Conservation (phyloP, 2,113 vertebrate genomes). For the Albula goreensis region DNA sequence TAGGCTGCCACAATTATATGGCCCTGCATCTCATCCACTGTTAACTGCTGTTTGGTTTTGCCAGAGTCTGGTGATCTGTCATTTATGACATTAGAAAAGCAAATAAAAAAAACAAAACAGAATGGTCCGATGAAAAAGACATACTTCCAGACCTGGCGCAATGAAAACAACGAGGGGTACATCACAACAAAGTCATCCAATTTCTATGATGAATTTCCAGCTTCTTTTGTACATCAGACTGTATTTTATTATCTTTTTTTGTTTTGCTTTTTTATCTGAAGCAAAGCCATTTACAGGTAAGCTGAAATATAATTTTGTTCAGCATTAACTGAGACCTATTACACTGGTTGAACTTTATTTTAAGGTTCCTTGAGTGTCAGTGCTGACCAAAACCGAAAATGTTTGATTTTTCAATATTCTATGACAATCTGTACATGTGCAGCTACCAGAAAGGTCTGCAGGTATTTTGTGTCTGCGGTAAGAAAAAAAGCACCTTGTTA, state of each 20-base stretch:
- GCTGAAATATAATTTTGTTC: background rate
- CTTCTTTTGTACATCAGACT: constrained; percentile 60
- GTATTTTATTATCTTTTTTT: constrained; percentile 40
- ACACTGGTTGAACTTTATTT: background rate
- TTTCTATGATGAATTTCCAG: constrained; percentile 32
- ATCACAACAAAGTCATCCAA: constrained; percentile 32
- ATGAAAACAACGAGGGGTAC: constrained; percentile 18
- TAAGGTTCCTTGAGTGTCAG: background rate
- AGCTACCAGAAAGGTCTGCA: constrained; percentile 36
- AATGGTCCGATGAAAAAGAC: background rate
- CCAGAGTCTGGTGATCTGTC: background rate
- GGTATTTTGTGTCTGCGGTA: constrained; percentile 33
- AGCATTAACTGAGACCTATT: background rate
- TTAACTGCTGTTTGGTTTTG: background rate
- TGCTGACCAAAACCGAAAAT: background rate
- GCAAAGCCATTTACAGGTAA: constrained; percentile 6
- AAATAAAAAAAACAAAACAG: background rate
- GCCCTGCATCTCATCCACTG: background rate
- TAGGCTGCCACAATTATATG: too few relatives aligned
- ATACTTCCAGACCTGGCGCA: background rate
- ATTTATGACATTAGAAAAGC: background rate
- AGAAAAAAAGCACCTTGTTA: constrained; percentile 71
- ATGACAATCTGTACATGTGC: constrained; percentile 61
- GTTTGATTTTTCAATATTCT: background rate
- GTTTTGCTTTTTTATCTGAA: background rate